Conservation (phyloP, 1,140 invertebrate genomes). For the Anastrepha ludens region DNA sequence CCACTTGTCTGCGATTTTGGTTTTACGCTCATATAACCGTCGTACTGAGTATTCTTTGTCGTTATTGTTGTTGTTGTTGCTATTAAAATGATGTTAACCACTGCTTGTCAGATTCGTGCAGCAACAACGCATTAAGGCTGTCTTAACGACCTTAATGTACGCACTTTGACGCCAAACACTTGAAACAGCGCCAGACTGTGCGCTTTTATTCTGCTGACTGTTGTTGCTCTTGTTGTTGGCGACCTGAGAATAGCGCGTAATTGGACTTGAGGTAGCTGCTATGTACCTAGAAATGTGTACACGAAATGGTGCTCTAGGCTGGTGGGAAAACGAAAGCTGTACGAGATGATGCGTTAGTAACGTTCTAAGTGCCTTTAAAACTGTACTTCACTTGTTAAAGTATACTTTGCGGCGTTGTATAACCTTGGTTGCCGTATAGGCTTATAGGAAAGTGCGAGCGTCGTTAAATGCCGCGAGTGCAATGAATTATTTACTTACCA, state of each 20-base stretch:
- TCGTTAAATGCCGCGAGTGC: too few relatives aligned
- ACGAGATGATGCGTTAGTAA: neutral
- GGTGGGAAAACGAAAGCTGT: neutral
- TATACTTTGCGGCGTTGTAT: conserved; percentile 19
- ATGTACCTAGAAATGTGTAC: neutral
- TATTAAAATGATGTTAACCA: neutral
- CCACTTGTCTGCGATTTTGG: conserved; percentile 22
- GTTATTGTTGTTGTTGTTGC: neutral
- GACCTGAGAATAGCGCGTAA: neutral
- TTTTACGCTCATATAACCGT: neutral
- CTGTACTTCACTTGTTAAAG: neutral
- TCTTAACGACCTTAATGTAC: conserved; percentile 40
- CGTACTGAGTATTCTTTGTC: too few relatives aligned
- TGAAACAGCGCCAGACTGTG: neutral
- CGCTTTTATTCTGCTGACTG: neutral
- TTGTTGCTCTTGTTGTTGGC: neutral
- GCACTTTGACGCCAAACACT: conserved; percentile 30
- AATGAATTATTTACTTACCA: neutral
- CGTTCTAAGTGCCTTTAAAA: neutral
- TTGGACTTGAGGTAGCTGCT: conserved; percentile 3
- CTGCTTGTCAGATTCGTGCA: neutral
- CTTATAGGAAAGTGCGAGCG: neutral
- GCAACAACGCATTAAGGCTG: neutral
- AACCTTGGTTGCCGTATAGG: neutral
- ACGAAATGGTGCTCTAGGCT: neutral